Base-by-base conservation (phyloP, 2,797 vertebrate genomes). In the Hybognathus amarus region DNA sequence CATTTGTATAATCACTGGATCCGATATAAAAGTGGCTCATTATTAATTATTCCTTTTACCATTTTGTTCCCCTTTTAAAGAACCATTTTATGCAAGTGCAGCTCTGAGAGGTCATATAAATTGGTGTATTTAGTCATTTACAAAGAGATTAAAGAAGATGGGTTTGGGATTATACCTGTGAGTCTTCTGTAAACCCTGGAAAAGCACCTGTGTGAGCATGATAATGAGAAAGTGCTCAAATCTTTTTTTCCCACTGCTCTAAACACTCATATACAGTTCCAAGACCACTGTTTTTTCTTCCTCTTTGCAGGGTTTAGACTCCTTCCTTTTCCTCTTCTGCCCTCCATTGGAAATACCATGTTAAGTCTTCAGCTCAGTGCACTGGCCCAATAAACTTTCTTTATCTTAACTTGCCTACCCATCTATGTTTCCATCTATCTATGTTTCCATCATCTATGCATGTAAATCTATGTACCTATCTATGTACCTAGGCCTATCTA, bases 1-100 rank as follows among this genome's bases (percentile, higher is more conserved):
- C 96, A 95, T 96, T 96, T 95, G 96, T 96, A 95, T 94, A 92
- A 95, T 96, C 95, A 87, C 92, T 95, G 94, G 94, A 95, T 94
- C 90, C 89, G 83, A 90, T 93, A 93, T 94, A 94, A 94, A 95
- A 95, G 94, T 94, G 94, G 89, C 92, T 96, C 93, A 93, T 95
- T 95, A 95, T 95, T 94, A 94, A 95, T 97, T 96, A 96, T 97
- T 96, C 96, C 96, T 92, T 94, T 97, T 83, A 82, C 81, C 77
- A 63, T 69, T 85, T 88, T 85, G 71, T 79, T 82, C 70, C 87
- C 80, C 88, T 91, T 88, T 87, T 86, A 86, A 95, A 95, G 94
- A 96, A 96, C 94, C 94, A 93, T 94, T 94, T 93, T 92, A 94
- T 88, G 91, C 91, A 94, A 94, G 93, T 82, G 45, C 71, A 69